A percentile compares a stretch with the other conserved stretches of the same genome.
Evolutionary conservation across 2,113 vertebrate species (phyloP).

Genomic region (Sapajus apella): DNA sequence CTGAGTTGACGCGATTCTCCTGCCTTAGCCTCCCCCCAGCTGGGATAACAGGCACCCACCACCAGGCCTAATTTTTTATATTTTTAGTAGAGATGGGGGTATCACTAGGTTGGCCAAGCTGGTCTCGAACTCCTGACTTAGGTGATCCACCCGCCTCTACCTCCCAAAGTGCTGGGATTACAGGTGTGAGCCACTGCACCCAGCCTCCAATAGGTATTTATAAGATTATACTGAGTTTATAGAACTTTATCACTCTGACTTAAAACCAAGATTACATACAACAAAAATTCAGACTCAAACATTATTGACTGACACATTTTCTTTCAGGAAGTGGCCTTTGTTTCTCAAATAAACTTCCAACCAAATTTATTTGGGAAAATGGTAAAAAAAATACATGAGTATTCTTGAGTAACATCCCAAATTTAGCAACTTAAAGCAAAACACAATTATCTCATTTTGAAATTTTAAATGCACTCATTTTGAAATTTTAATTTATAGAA

Average conservation of each 20-base stretch:
- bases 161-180: too few species aligned
- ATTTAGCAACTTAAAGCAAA: background rate
- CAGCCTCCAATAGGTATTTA: background rate
- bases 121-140: too few species aligned
- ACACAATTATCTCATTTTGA: background rate
- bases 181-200: too few species aligned
- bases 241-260: background rate
- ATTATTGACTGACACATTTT: background rate
- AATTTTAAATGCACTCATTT: background rate
- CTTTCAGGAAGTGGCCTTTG: background rate
- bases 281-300: background rate
- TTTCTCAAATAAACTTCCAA: background rate
- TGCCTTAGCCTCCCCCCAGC: too few species aligned
- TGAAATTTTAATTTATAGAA: background rate
- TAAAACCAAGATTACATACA: slow-evolving; percentile 16
- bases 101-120: too few species aligned
- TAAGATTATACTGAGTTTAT: background rate
- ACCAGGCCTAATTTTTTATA: too few species aligned
- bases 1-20: too few species aligned
- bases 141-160: too few species aligned
- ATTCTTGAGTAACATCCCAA: background rate
- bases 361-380: slow-evolving; percentile 36
- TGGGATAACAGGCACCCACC: too few species aligned
- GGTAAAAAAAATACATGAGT: background rate
- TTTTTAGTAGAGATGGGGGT: too few species aligned